Evolutionary conservation across 64 coral and sea anemone species (phyloP).

Genomic region (Acropora yongei): DNA sequence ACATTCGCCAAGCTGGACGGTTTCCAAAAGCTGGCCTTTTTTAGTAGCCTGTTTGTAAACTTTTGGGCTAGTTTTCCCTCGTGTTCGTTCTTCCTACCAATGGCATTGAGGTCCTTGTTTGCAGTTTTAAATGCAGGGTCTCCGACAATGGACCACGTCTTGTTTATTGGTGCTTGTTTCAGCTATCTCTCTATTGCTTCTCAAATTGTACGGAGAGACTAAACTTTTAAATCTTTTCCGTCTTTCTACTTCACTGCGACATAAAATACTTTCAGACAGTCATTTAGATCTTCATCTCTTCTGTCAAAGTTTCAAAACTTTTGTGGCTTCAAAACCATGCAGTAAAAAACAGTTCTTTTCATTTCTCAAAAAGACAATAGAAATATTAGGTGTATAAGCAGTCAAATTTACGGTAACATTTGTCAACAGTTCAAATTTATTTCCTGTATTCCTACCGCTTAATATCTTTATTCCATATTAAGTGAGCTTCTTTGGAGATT

Average conservation of each 20-base stretch:
- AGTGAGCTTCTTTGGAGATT: no score
- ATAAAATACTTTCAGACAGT: slow-evolving; percentile 27
- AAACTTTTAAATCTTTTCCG: slow-evolving; percentile 16
- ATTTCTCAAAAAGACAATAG: neutral
- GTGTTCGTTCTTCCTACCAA: slow-evolving; percentile 27
- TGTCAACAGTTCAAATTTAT: slow-evolving; percentile 3
- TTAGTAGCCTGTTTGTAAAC: neutral
- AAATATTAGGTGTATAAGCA: neutral
- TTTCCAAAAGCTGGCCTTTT: no score
- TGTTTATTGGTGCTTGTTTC: neutral
- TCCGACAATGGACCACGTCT: slow-evolving; percentile 26
- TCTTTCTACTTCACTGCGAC: neutral
- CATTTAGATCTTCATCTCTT: slow-evolving; percentile 15
- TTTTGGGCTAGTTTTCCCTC: slow-evolving; percentile 12
- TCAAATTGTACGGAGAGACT: slow-evolving; percentile 19
- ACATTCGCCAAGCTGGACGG: no score
- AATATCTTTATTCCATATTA: no score
- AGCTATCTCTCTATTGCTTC: slow-evolving; percentile 3
- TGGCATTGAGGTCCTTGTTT: slow-evolving; percentile 33
- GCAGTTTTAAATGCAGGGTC: slow-evolving; percentile 23
- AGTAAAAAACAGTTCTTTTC: slow-evolving; percentile 16
- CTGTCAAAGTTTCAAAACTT: neutral
- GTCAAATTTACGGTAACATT: slow-evolving; percentile 11
- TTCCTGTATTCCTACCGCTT: neutral
- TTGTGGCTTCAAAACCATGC: slow-evolving; percentile 46